Conservation (phyloP, 2,113 vertebrate genomes). For the Neolamprologus kungweensis region DNA sequence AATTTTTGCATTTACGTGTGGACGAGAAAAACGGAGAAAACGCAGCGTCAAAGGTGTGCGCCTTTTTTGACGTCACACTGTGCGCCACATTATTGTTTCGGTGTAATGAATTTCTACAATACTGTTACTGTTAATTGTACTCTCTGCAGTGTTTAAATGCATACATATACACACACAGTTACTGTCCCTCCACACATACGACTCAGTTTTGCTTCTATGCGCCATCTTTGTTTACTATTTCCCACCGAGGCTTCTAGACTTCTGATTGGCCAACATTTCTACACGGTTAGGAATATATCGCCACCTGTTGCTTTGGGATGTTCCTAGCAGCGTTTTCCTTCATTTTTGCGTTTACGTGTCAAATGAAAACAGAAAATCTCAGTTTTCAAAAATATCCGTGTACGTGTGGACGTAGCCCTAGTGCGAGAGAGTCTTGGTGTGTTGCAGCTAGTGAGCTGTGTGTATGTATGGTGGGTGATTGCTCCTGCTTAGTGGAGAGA, state of each 20-base stretch:
- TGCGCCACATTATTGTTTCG: too few species aligned
- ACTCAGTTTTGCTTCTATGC: not conserved
- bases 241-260: not conserved
- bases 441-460: not conserved
- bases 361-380: not conserved
- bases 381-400: not conserved
- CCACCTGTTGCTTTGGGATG: not conserved
- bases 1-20: too few species aligned
- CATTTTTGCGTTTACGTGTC: accelerated
- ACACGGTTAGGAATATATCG: not conserved
- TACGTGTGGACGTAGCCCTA: not conserved
- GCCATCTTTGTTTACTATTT: not conserved
- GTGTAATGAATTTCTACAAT: too few species aligned
- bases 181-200: not conserved
- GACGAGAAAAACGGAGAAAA: too few species aligned
- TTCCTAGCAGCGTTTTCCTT: not conserved
- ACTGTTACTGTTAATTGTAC: too few species aligned
- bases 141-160: not conserved
- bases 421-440: not conserved
- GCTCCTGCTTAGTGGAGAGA: not conserved
- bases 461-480: not conserved
- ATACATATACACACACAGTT: not conserved
- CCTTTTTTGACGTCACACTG: too few species aligned
- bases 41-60: too few species aligned
- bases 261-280: not conserved